These are phyloP conservation scores for Pogonocichla stellata DNA, from an alignment of 2,113 vertebrate genomes.

Conservation along the genomic window DNA sequence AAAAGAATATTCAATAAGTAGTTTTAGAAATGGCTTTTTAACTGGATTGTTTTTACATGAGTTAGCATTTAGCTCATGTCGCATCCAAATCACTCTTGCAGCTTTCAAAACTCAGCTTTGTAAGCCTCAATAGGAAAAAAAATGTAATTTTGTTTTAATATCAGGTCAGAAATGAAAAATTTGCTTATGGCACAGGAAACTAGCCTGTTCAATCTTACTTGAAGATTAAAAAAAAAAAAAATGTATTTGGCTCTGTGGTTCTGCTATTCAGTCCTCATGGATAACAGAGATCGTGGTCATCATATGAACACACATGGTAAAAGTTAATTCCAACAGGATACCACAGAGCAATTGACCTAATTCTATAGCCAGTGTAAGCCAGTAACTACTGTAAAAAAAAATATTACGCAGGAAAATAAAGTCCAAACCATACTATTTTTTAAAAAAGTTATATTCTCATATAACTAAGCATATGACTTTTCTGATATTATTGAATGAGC, in stretches of 20 bases:
- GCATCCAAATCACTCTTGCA: neutral
- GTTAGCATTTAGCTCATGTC: neutral
- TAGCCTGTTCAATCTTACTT: neutral
- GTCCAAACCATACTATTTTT: neutral
- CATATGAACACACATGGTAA: neutral
- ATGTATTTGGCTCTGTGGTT: neutral
- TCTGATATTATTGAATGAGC: neutral
- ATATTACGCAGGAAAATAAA: neutral
- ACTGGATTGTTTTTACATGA: neutral
- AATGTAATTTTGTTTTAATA: neutral
- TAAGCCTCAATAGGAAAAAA: neutral
- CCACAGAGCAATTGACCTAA: neutral
- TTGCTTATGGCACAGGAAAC: neutral
- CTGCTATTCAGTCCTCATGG: neutral
- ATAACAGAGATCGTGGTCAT: neutral
- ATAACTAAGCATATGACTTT: neutral
- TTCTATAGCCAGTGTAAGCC: neutral
- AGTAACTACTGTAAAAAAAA: neutral
- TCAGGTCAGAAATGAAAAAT: neutral
- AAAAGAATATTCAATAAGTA: neutral
- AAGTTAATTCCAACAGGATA: neutral
- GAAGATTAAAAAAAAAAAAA: neutral
- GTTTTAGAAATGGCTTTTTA: neutral
- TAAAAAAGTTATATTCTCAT: neutral
- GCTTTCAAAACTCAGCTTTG: neutral